phyloP scores from a whole-genome alignment of 2,888 invertebrate species.

The Metopia argyrocephala region DNA sequence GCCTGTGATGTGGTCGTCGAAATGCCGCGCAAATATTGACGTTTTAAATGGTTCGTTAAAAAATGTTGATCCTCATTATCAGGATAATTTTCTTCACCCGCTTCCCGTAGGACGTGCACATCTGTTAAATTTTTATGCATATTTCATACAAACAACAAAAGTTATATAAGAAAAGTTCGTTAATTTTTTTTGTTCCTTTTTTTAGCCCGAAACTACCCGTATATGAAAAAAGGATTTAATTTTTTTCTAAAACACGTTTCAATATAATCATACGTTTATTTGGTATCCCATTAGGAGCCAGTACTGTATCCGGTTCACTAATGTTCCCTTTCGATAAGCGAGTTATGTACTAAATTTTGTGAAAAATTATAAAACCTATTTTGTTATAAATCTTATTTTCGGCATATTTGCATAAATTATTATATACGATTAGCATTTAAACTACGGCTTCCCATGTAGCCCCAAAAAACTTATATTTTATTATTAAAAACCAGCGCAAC shows the following conservation, averaged over 20 bases:
- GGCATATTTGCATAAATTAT: slow-evolving; percentile 46
- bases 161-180: slow-evolving; percentile 2
- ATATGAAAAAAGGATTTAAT: slow-evolving; percentile 16
- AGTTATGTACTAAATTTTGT: slow-evolving; percentile 44
- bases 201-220: too few relatives aligned
- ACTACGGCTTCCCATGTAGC: not conserved
- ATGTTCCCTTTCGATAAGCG: slow-evolving; percentile 20
- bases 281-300: not conserved
- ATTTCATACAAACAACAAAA: slow-evolving; percentile 3
- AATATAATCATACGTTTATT: not conserved
- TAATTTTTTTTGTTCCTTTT: slow-evolving; percentile 12
- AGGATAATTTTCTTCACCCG: slow-evolving; percentile 65
- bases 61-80: slow-evolving; percentile 70
- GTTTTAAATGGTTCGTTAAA: slow-evolving; percentile 72
- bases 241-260: not conserved
- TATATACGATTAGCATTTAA: slow-evolving; percentile 35
- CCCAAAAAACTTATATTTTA: too few relatives aligned
- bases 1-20: slow-evolving; percentile 74
- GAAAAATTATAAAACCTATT: slow-evolving; percentile 2
- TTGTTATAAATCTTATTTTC: not conserved
- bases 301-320: slow-evolving; percentile 10
- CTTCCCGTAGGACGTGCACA: slow-evolving; percentile 71
- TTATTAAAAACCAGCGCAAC: too few relatives aligned
- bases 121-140: slow-evolving; percentile 73
- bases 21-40: slow-evolving; percentile 75